Evolutionary conservation across 2,888 invertebrate species (phyloP).

Genomic region (Tribolium freemani): DNA sequence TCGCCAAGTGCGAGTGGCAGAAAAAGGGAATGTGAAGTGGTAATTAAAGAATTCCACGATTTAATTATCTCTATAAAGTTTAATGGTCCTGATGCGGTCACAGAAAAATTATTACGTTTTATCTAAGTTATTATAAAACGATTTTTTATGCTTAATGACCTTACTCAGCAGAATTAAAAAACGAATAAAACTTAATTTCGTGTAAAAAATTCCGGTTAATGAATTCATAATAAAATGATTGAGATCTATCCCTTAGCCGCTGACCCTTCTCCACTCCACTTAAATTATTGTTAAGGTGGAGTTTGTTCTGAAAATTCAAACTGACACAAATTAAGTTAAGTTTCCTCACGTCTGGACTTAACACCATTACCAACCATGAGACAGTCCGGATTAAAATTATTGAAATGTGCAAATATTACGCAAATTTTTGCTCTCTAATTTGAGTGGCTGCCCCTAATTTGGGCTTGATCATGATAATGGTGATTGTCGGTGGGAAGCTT

Average conservation of each 20-base stretch:
- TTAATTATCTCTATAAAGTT: constrained; percentile 7
- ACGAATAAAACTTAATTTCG: background rate
- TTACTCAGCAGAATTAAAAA: background rate
- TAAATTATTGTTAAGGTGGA: no score
- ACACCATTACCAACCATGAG: background rate
- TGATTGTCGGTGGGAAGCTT: constrained; percentile 7
- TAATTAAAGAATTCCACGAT: constrained; percentile 4
- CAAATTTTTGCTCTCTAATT: background rate
- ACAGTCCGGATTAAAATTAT: background rate
- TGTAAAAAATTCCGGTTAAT: background rate
- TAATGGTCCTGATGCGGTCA: background rate
- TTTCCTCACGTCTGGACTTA: background rate
- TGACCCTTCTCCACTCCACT: background rate
- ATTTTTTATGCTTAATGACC: background rate
- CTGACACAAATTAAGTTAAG: constrained; percentile 5
- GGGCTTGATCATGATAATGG: constrained; percentile 6
- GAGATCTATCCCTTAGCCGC: background rate
- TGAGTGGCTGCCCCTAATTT: background rate
- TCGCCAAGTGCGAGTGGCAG: constrained; percentile 3
- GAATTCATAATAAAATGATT: background rate
- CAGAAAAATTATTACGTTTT: background rate
- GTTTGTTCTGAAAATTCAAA: no score
- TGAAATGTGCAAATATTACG: background rate
- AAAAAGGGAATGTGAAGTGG: background rate
- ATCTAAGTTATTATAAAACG: background rate